These are phyloP conservation scores for Cydia strobilella DNA, from an alignment of 1,140 invertebrate species.

Conservation along the genomic window DNA sequence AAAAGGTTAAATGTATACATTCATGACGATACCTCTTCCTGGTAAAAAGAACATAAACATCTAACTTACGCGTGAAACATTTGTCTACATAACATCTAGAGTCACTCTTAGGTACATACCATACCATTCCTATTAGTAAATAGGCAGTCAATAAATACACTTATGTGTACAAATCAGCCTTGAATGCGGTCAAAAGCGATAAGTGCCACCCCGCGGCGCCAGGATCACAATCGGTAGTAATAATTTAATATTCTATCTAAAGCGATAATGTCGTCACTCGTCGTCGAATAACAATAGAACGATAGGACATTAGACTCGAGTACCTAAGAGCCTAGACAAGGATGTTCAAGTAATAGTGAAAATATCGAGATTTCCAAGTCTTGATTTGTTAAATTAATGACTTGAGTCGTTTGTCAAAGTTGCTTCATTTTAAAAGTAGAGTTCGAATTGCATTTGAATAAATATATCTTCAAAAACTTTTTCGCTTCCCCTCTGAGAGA, in stretches of 20 bases:
- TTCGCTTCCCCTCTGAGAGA: neutral
- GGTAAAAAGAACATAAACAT: neutral
- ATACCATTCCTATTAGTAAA: neutral
- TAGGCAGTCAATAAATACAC: conserved; percentile 14
- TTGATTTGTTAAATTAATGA: neutral
- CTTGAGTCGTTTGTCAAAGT: neutral
- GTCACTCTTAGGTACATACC: too few relatives aligned
- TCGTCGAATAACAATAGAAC: conserved; percentile 30
- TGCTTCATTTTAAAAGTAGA: neutral
- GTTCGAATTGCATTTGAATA: neutral
- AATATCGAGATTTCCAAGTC: neutral
- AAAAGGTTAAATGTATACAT: too few relatives aligned
- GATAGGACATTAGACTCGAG: conserved; percentile 5
- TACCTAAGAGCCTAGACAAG: neutral
- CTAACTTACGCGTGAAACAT: neutral
- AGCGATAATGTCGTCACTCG: conserved; percentile 38
- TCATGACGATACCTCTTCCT: too few relatives aligned
- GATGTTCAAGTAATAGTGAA: neutral
- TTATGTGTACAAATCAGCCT: conserved; percentile 39
- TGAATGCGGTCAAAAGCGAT: conserved; percentile 44
- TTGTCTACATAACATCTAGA: neutral
- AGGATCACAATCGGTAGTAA: conserved; percentile 23
- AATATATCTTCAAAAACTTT: conserved; percentile 2
- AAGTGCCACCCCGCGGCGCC: conserved; percentile 30
- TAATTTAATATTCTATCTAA: conserved; percentile 32